Percentiles rank a stretch among this genome's conserved stretches.
Evolutionary conservation across 1,140 invertebrate species (phyloP).

Genomic region (Lordiphosa mommai): DNA sequence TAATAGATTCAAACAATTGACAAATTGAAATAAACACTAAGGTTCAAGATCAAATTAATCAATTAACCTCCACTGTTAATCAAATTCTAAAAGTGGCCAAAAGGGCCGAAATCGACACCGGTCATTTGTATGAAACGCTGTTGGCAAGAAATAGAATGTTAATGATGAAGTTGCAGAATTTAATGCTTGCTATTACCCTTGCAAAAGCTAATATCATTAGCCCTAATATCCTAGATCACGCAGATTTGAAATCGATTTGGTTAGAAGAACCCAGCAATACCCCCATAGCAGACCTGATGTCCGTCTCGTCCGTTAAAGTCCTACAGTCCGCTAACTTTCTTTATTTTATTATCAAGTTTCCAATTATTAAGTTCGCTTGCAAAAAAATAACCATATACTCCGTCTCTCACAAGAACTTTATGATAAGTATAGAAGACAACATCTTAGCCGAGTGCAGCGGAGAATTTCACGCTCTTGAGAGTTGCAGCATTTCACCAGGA

Average conservation of each 20-base stretch:
- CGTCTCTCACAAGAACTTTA: background rate
- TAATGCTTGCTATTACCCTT: constrained; percentile 17
- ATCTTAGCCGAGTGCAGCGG: constrained; percentile 11
- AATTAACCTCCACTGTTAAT: constrained; percentile 1
- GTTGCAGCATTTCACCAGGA: background rate
- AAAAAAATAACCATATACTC: constrained; percentile 19
- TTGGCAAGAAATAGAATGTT: constrained; percentile 22
- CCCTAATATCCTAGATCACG: constrained; percentile 21
- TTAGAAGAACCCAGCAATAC: constrained; percentile 20
- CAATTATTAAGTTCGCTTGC: constrained; percentile 4
- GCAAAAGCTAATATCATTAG: constrained; percentile 19
- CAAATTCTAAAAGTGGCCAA: constrained; percentile 1
- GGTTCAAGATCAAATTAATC: constrained; percentile 10
- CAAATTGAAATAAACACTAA: constrained; percentile 5
- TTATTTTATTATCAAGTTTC: constrained; percentile 18
- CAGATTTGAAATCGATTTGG: constrained; percentile 23
- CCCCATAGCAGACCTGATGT: constrained; percentile 23
- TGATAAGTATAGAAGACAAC: constrained; percentile 5
- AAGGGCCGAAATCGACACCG: constrained; percentile 16
- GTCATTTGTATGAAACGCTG: constrained; percentile 15
- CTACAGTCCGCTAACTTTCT: constrained; percentile 7
- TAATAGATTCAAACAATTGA: constrained; percentile 6
- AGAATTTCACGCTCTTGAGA: background rate
- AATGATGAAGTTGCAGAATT: constrained; percentile 17
- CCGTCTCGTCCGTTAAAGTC: constrained; percentile 11